Percentiles rank a stretch among this genome's conserved stretches.
phyloP scores from a whole-genome alignment of 2,797 vertebrate species.

The Bovichtus diacanthus region DNA sequence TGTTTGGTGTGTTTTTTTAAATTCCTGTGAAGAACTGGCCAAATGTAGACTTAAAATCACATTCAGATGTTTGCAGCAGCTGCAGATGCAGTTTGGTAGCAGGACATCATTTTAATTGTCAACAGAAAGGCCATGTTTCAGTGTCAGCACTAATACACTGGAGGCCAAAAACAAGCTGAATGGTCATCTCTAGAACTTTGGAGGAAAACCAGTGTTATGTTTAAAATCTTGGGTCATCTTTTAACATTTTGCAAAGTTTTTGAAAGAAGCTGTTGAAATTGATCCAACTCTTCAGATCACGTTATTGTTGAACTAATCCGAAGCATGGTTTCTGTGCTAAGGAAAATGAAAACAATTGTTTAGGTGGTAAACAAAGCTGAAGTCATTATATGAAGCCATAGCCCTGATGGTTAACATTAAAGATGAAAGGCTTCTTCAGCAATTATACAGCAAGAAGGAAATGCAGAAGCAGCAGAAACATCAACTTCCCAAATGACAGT shows the following conservation, averaged over 20 bases:
- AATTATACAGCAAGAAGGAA: neutral
- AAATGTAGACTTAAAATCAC: conserved; percentile 33
- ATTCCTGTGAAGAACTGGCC: conserved; percentile 25
- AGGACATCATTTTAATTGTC: neutral
- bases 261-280: neutral
- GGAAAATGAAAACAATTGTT: neutral
- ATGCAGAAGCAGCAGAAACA: neutral
- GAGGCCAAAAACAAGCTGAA: neutral
- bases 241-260: neutral
- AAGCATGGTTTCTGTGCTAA: conserved; percentile 24
- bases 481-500: neutral
- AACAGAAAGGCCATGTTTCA: conserved; percentile 7
- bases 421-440: neutral
- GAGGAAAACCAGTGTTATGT: neutral
- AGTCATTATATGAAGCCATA: neutral
- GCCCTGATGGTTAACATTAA: conserved; percentile 7
- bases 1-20: conserved; percentile 33
- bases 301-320: conserved; percentile 6
- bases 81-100: conserved; percentile 2
- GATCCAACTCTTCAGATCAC: neutral
- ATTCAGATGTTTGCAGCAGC: conserved; percentile 11
- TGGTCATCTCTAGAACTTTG: neutral
- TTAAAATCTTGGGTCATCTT: neutral
- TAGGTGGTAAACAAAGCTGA: conserved; percentile 9
- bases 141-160: neutral